Conservation (phyloP, 1,140 invertebrate genomes). For the Pomacea maculata region DNA sequence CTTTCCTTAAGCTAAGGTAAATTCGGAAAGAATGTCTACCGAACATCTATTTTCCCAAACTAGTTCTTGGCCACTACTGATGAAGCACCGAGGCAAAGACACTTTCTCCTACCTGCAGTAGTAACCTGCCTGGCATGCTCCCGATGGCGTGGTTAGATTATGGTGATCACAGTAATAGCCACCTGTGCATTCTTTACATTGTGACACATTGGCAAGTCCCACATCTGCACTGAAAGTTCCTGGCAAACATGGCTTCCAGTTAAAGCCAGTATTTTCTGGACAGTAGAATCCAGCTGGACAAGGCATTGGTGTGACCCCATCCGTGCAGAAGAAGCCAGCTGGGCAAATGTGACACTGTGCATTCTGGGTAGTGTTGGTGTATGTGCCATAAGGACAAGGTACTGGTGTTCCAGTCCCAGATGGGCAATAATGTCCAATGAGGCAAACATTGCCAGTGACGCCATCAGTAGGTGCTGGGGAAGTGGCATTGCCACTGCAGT, state of each 20-base stretch:
- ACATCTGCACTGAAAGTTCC: conserved; percentile 54
- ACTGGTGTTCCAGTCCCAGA: conserved; percentile 43
- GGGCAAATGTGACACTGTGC: conserved; percentile 47
- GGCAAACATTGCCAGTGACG: conserved; percentile 51
- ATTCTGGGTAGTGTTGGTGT: conserved; percentile 41
- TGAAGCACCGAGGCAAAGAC: no score
- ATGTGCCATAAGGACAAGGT: conserved; percentile 55
- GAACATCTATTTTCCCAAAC: no score
- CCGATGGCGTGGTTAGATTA: conserved; percentile 48
- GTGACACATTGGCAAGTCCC: conserved; percentile 50
- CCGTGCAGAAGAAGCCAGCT: conserved; percentile 53
- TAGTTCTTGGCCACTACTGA: no score
- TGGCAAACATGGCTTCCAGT: conserved; percentile 55
- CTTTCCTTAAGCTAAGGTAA: no score
- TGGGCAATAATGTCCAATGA: conserved; percentile 52
- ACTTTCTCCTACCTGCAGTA: conserved; percentile 39
- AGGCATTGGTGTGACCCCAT: conserved; percentile 43
- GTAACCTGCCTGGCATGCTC: conserved; percentile 56
- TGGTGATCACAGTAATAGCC: conserved; percentile 54
- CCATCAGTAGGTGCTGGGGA: conserved; percentile 51
- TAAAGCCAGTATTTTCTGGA: conserved; percentile 51
- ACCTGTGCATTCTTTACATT: conserved; percentile 57
- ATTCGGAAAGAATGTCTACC: no score
- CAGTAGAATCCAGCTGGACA: conserved; percentile 60
- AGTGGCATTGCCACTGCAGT: conserved; percentile 49